phyloP scores from a whole-genome alignment of 2,888 invertebrate genomes.

The Disparrhopalites patrizii region DNA sequence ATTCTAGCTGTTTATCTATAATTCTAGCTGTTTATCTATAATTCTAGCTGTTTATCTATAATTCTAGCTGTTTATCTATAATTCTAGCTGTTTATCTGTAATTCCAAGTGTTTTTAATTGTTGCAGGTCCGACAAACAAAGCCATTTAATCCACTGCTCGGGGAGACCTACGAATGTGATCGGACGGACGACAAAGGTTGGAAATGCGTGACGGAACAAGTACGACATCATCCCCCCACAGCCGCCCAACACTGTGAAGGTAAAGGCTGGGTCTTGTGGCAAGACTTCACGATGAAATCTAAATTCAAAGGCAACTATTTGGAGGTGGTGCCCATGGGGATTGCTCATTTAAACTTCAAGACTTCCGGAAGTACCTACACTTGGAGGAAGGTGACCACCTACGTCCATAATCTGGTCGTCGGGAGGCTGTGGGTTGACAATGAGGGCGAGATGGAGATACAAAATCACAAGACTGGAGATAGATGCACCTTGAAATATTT shows the following conservation, averaged over 20 bases:
- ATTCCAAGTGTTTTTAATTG: not conserved
- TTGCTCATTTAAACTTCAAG: slow-evolving; percentile 56
- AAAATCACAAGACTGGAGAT: slow-evolving; percentile 78
- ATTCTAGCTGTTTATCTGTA: not conserved
- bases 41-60: too few species aligned
- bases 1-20: too few species aligned
- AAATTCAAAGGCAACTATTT: slow-evolving; percentile 98
- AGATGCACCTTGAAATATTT: slow-evolving; percentile 95
- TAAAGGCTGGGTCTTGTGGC: slow-evolving; percentile 87
- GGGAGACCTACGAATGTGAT: slow-evolving; percentile 97
- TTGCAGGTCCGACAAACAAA: slow-evolving; percentile 73
- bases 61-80: too few species aligned
- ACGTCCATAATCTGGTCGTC: slow-evolving; percentile 98
- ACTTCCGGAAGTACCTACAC: slow-evolving; percentile 76
- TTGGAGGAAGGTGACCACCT: slow-evolving; percentile 96
- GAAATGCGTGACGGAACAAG: slow-evolving; percentile 89
- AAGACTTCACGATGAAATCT: slow-evolving; percentile 98
- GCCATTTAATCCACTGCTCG: slow-evolving; percentile 94
- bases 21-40: too few species aligned
- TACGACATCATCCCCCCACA: slow-evolving; percentile 98
- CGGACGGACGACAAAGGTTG: slow-evolving; percentile 91
- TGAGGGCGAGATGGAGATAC: slow-evolving; percentile 97
- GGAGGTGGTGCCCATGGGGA: slow-evolving; percentile 66
- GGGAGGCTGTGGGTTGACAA: slow-evolving; percentile 99
- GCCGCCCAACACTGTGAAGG: slow-evolving; percentile 93